Evolutionary conservation across 2,888 invertebrate genomes (phyloP).

Genomic region (Entomobrya proxima): DNA sequence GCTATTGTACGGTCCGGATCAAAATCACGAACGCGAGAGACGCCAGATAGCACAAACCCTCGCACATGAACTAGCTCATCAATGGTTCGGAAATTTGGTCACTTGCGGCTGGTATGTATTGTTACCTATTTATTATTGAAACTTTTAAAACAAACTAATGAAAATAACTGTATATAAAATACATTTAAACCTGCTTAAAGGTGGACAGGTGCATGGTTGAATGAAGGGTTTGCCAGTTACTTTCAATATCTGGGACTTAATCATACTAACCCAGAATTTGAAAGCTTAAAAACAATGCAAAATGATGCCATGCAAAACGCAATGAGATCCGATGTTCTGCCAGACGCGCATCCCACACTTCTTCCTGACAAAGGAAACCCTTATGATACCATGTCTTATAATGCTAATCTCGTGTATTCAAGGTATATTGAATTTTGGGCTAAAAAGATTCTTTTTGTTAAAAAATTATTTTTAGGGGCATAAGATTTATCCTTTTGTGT

Average conservation of each 20-base stretch:
- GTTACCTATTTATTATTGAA: not conserved
- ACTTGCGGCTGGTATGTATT: conserved; percentile 76
- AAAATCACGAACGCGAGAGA: conserved; percentile 63
- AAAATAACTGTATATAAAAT: not conserved
- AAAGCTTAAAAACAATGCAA: conserved; percentile 63
- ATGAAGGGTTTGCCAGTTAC: conserved; percentile 85
- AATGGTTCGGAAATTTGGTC: conserved; percentile 79
- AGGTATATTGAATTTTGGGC: no score
- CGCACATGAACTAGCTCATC: conserved; percentile 85
- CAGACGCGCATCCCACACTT: conserved; percentile 64
- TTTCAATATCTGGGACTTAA: conserved; percentile 84
- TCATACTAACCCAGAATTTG: conserved; percentile 76
- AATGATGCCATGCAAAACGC: conserved; percentile 68
- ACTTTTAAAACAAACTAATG: not conserved
- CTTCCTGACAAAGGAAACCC: conserved; percentile 70
- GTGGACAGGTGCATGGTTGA: conserved; percentile 85
- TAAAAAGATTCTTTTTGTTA: no score
- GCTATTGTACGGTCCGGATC: conserved; percentile 44
- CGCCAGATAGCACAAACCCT: conserved; percentile 76
- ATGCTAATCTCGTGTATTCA: conserved; percentile 65
- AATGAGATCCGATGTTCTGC: conserved; percentile 67
- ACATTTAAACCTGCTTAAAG: conserved; percentile 80
- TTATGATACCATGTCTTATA: conserved; percentile 69
- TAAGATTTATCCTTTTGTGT: no score
- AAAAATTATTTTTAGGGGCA: no score